phyloP scores from a whole-genome alignment of 2,888 invertebrate species.

The Nipponacmea schrenckii region DNA sequence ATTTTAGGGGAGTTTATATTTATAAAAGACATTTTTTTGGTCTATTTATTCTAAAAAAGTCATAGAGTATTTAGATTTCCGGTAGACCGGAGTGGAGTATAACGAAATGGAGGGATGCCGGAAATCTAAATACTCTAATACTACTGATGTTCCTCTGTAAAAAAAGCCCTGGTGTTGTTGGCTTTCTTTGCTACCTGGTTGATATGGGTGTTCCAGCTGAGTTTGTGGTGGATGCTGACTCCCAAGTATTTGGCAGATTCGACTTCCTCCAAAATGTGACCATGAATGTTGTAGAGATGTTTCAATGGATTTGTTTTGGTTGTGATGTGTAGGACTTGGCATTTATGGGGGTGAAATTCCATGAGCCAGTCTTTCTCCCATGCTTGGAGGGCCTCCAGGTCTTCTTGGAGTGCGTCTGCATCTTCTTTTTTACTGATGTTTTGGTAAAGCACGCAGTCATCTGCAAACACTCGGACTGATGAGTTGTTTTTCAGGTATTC shows the following conservation, averaged over 20 bases:
- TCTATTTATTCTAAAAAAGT: no score
- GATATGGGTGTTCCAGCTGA: background rate
- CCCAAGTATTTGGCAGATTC: background rate
- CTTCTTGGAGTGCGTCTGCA: background rate
- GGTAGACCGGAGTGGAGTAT: no score
- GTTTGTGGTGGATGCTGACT: background rate
- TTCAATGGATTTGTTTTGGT: background rate
- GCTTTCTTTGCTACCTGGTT: background rate
- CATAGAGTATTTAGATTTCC: no score
- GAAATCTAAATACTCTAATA: no score
- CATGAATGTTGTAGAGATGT: background rate
- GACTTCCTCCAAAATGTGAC: background rate
- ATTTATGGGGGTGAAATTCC: no score
- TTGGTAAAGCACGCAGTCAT: background rate
- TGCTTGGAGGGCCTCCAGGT: background rate
- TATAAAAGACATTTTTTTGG: no score
- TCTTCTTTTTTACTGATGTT: background rate
- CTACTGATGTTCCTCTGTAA: background rate
- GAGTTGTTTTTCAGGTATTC: background rate
- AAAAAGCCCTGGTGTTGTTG: background rate
- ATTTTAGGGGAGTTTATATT: no score
- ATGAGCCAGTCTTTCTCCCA: background rate
- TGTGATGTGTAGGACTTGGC: background rate
- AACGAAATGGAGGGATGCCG: no score
- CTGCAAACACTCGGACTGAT: background rate